Evolutionary conservation across 2,797 vertebrate species (phyloP), one percentile per base, ranked within the genome.

Genomic region (Artibeus jamaicensis): DNA sequence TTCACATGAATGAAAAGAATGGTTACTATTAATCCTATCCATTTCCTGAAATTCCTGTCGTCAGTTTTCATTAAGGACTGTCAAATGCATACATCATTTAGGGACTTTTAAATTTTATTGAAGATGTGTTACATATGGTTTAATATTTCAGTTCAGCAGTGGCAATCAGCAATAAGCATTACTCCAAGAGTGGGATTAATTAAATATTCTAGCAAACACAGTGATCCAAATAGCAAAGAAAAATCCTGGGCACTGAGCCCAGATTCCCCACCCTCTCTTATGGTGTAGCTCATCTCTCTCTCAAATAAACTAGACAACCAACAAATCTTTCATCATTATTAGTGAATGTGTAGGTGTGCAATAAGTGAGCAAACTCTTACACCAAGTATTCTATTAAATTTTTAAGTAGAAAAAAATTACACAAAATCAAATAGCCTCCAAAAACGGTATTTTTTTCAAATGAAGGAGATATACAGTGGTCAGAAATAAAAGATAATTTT

Each of bases 31-130:
- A 95, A 94, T 37, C 83, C 86, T 90, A 89, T 89, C 55, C 79
- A 74, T 71, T 96, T 86, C 84, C 79, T 95, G 76, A 91, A 96
- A 96, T 96, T 84, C 89, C 89, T 94, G 78, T 90, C 89, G 86
- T 95, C 94, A 74, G 71, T 95, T 97, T 94, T 95, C 86, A 95
- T 96, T 97, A 96, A 95, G 90, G 77, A 94, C 92, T 97, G 88
- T 95, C 96, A 97, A 92, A 95, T 87, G 96, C 82, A 96, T 95
- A 78, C 53, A 96, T 97, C 95, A 97, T 93, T 88, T 94, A 77
- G 62, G 67, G 92, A 94, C 90, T 97, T 95, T 96, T 88, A 97
- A 96, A 97, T 97, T 96, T 96, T 95, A 96, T 94, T 96, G 95
- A 93, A 77, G 94, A 96, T 83, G 88, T 67, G 94, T 93, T 94